These are phyloP conservation scores for Magallana gigas DNA, from an alignment of 1,140 invertebrate species.

Conservation along the genomic window DNA sequence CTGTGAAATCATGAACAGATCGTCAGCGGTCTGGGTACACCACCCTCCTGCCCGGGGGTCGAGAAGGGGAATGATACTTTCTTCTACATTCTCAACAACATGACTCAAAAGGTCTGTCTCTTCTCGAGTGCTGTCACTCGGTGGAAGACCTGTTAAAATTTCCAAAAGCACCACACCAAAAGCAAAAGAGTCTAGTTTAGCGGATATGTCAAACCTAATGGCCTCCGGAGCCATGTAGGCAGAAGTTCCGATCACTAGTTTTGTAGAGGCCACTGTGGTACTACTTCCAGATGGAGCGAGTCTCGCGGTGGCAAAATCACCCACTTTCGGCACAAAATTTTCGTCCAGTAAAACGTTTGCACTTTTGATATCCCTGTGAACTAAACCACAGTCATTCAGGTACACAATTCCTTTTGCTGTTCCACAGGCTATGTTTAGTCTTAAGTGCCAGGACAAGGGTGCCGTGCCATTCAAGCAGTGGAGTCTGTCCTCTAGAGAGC, in stretches of 20 bases:
- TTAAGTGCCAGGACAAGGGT: constrained; percentile 79
- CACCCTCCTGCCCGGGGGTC: constrained; percentile 60
- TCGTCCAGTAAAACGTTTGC: constrained; percentile 87
- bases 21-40: constrained; percentile 56
- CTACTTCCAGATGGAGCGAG: constrained; percentile 78
- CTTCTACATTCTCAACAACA: constrained; percentile 60
- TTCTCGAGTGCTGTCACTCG: constrained; percentile 61
- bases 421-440: constrained; percentile 83
- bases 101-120: constrained; percentile 66
- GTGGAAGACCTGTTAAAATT: constrained; percentile 69
- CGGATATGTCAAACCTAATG: constrained; percentile 83
- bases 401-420: constrained; percentile 83
- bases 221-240: constrained; percentile 90
- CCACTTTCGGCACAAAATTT: constrained; percentile 84
- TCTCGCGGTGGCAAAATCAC: constrained; percentile 87
- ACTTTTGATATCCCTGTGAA: constrained; percentile 89
- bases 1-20: constrained; percentile 56
- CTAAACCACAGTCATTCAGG: constrained; percentile 83
- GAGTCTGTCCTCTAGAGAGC: constrained; percentile 85
- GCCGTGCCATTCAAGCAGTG: constrained; percentile 74
- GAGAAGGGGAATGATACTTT: constrained; percentile 49
- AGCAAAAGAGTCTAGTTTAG: constrained; percentile 88
- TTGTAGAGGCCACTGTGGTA: constrained; percentile 77
- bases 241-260: constrained; percentile 84
- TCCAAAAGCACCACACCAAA: constrained; percentile 84